Percentiles rank a stretch among this genome's conserved stretches.
phyloP scores from a whole-genome alignment of 2,113 vertebrate genomes.

The Sylvicapra grimmia region DNA sequence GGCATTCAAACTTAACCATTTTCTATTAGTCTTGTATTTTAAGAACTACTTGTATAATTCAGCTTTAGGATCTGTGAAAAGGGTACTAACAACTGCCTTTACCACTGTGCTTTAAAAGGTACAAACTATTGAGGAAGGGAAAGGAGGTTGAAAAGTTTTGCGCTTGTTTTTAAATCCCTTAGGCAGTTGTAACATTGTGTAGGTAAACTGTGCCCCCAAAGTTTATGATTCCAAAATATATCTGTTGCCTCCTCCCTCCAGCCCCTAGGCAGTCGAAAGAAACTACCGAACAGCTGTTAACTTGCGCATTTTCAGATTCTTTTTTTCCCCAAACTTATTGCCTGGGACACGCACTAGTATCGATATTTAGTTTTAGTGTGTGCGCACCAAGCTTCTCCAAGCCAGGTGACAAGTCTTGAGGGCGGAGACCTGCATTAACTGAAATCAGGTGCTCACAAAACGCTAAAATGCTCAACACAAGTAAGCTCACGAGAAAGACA shows the following conservation, averaged over 20 bases:
- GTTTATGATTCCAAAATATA: background rate
- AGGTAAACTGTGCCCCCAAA: background rate
- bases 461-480: background rate
- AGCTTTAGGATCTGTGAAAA: background rate
- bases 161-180: background rate
- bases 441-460: background rate
- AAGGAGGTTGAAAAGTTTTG: fast-evolving
- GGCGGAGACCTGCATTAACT: background rate
- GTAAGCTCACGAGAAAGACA: background rate
- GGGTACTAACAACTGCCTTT: background rate
- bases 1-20: background rate
- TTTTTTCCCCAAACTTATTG: background rate
- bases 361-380: background rate
- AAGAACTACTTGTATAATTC: background rate
- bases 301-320: fast-evolving
- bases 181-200: background rate
- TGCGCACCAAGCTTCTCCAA: background rate
- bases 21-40: background rate
- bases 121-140: background rate
- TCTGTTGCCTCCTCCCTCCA: background rate
- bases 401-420: fast-evolving
- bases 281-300: background rate
- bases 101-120: background rate
- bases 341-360: background rate
- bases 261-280: background rate